phyloP scores from a whole-genome alignment of 2,888 invertebrate genomes.

The Orthonevra nobilis region DNA sequence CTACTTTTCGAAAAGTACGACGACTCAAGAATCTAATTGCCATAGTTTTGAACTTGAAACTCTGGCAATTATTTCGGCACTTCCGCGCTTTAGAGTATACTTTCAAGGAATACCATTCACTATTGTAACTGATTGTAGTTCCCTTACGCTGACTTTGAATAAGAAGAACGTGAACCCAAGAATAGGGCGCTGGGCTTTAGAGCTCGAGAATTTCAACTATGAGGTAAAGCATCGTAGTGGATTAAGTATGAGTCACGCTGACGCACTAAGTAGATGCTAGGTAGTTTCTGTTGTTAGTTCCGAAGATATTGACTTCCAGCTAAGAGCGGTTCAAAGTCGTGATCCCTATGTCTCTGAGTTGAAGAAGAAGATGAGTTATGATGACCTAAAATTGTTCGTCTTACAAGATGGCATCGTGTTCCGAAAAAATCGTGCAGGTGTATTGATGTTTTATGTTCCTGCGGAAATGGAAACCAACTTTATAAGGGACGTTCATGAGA shows the following conservation, averaged over 20 bases:
- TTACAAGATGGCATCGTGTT: slow-evolving; percentile 5
- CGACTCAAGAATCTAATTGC: slow-evolving; percentile 70
- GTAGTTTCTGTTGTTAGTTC: slow-evolving; percentile 1
- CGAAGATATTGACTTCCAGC: slow-evolving; percentile 7
- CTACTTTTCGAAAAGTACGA: slow-evolving; percentile 73
- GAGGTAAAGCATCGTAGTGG: slow-evolving; percentile 32
- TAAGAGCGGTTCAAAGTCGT: slow-evolving; percentile 12
- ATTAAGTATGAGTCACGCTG: neutral
- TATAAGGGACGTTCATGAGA: slow-evolving; percentile 6
- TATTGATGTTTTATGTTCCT: slow-evolving; percentile 1
- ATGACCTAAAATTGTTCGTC: too few relatives aligned
- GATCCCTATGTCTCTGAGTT: neutral
- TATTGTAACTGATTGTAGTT: slow-evolving; percentile 72
- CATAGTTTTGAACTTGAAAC: slow-evolving; percentile 75
- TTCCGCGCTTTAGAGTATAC: too few relatives aligned
- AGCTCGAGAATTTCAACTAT: too few relatives aligned
- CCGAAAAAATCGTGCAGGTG: too few relatives aligned
- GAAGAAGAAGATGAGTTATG: neutral
- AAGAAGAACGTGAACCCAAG: slow-evolving; percentile 69
- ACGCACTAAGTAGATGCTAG: neutral
- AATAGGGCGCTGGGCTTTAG: slow-evolving; percentile 28
- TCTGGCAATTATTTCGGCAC: slow-evolving; percentile 72
- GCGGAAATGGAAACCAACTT: slow-evolving; percentile 17
- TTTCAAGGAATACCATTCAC: slow-evolving; percentile 72
- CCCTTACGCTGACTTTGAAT: slow-evolving; percentile 66